A percentile compares a stretch with the other conserved stretches of the same genome.
Conservation (phyloP, 2,113 vertebrate genomes). For the Zapus hudsonius region DNA sequence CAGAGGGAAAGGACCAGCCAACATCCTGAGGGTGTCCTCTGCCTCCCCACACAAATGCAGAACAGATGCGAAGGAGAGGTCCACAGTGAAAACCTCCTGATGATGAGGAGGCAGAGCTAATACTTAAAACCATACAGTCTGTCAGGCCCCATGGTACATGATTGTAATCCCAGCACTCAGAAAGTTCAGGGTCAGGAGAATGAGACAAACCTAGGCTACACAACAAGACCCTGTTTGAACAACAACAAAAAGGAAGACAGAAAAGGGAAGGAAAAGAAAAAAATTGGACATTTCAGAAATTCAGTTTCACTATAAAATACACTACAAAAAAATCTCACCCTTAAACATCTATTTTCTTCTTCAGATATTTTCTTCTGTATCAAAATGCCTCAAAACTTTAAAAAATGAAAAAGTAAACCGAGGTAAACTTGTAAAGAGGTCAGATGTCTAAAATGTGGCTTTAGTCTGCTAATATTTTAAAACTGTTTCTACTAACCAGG, state of each 20-base stretch:
- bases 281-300: neutral
- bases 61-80: neutral
- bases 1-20: too few relatives aligned
- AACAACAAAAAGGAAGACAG: neutral
- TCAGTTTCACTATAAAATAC: neutral
- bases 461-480: constrained; percentile 42
- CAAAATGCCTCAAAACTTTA: constrained; percentile 14
- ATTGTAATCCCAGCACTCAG: neutral
- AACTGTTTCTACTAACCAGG: neutral
- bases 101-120: neutral
- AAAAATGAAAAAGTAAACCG: neutral
- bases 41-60: too few relatives aligned
- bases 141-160: neutral
- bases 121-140: constrained; percentile 8
- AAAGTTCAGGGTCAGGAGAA: neutral
- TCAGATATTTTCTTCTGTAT: neutral
- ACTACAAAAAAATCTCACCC: neutral
- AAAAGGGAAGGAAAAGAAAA: neutral
- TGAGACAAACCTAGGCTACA: neutral
- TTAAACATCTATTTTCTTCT: constrained; percentile 10
- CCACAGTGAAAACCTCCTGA: neutral
- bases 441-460: neutral
- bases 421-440: neutral
- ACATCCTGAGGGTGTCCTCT: too few relatives aligned
- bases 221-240: neutral